Evolutionary conservation across 2,113 vertebrate species (phyloP).

Genomic region (Apaloderma vittatum): DNA sequence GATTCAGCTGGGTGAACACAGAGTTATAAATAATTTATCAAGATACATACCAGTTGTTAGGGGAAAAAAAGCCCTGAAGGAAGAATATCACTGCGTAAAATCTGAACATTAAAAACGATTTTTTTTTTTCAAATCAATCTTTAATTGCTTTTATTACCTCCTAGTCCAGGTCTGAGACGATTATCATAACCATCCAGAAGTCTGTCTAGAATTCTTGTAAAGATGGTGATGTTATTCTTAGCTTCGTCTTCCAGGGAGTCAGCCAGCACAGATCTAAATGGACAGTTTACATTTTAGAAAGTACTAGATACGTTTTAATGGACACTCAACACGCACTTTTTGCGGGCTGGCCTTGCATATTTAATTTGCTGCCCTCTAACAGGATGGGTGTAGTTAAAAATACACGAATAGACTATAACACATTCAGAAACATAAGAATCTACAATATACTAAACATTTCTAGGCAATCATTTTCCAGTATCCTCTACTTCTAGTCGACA

Average conservation of each 20-base stretch:
- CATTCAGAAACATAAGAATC: neutral
- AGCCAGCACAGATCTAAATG: conserved; percentile 89
- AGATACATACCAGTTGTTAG: conserved; percentile 28
- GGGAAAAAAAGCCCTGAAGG: neutral
- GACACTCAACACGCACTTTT: neutral
- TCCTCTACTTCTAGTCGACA: neutral
- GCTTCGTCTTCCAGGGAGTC: conserved; percentile 91
- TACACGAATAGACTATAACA: neutral
- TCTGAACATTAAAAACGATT: conserved; percentile 6
- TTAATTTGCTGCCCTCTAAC: neutral
- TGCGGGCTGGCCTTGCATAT: neutral
- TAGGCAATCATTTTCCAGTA: neutral
- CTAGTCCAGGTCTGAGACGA: conserved; percentile 96
- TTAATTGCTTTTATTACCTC: conserved; percentile 86
- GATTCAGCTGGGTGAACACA: conserved; percentile 40
- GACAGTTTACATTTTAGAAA: conserved; percentile 77
- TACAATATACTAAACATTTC: neutral
- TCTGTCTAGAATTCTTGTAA: conserved; percentile 98
- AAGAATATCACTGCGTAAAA: conserved; percentile 49
- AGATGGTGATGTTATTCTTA: conserved; percentile 98
- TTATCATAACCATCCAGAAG: conserved; percentile 99
- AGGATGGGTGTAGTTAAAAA: neutral
- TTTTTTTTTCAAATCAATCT: neutral
- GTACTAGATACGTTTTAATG: conserved; percentile 20
- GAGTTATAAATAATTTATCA: conserved; percentile 66